These are phyloP conservation scores for Leptarthrus brevirostris DNA, from an alignment of 2,888 invertebrate species.

Conservation along the genomic window DNA sequence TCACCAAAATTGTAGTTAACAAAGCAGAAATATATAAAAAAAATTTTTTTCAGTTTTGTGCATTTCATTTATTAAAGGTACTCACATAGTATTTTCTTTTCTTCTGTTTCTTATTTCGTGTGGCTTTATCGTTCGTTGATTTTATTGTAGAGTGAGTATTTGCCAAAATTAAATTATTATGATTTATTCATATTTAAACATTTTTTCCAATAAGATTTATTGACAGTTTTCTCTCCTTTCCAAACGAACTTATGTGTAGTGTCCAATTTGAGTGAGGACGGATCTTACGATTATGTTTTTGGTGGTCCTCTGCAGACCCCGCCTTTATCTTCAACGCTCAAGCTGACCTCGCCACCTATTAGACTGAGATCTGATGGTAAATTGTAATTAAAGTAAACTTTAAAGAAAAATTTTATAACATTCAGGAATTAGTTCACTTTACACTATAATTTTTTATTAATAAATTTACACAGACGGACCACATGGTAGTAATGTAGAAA, in stretches of 20 bases:
- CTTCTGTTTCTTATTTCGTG: conserved; percentile 56
- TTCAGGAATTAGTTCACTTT: not conserved
- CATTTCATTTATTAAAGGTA: conserved; percentile 6
- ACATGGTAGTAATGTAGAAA: conserved; percentile 61
- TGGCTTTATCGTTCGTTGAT: conserved; percentile 62
- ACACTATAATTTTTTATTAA: conserved; percentile 10
- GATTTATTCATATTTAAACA: conserved; percentile 49
- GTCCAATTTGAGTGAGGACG: conserved; percentile 68
- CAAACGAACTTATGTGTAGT: conserved; percentile 59
- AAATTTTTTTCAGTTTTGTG: conserved; percentile 9
- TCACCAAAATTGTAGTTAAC: conserved; percentile 17
- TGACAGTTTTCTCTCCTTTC: conserved; percentile 25
- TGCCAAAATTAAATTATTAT: conserved; percentile 40
- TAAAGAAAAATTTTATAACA: not conserved
- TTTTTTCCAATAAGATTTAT: conserved; percentile 44
- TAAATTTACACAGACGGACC: conserved; percentile 61
- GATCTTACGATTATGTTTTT: conserved; percentile 69
- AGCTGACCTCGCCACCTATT: conserved; percentile 69
- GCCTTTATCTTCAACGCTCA: conserved; percentile 66
- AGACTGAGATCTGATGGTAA: conserved; percentile 67
- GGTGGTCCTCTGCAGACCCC: conserved; percentile 68
- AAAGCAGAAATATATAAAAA: not conserved
- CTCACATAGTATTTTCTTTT: conserved; percentile 47
- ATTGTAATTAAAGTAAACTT: conserved; percentile 50
- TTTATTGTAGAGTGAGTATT: conserved; percentile 60